These are phyloP conservation scores for Tricholaema leucomelas DNA, from an alignment of 2,113 vertebrate genomes.

Conservation along the genomic window DNA sequence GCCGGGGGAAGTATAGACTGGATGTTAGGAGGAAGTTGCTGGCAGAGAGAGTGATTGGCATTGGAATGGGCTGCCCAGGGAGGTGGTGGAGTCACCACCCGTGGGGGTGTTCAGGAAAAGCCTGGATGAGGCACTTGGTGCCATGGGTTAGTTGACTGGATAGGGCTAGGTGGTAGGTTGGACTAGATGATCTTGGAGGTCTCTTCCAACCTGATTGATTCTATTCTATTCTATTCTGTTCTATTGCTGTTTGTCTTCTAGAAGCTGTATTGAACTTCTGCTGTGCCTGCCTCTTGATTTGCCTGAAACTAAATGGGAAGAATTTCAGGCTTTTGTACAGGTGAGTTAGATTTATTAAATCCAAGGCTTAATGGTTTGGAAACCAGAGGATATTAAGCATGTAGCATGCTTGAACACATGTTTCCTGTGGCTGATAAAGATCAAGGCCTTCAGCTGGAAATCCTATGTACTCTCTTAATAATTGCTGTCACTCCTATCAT, in stretches of 20 bases:
- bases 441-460: constrained; percentile 14
- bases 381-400: not conserved
- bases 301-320: constrained; percentile 86
- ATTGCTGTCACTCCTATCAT: not conserved
- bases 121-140: no score
- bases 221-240: no score
- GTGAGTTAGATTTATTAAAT: constrained; percentile 72
- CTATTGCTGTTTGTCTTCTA: constrained; percentile 74
- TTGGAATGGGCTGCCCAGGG: no score
- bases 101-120: no score
- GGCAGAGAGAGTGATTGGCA: no score
- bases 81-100: no score
- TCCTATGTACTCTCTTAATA: not conserved
- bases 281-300: constrained; percentile 88
- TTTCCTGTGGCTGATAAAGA: constrained; percentile 31
- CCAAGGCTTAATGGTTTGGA: not conserved
- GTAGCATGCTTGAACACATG: not conserved
- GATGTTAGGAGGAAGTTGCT: no score
- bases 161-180: no score
- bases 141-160: no score
- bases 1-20: no score
- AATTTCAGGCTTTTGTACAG: constrained; percentile 89
- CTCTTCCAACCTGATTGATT: no score
- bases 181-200: no score
- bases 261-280: constrained; percentile 94